These are phyloP conservation scores for Hippocampus kuda DNA, from an alignment of 2,797 vertebrate species.

Conservation along the genomic window DNA sequence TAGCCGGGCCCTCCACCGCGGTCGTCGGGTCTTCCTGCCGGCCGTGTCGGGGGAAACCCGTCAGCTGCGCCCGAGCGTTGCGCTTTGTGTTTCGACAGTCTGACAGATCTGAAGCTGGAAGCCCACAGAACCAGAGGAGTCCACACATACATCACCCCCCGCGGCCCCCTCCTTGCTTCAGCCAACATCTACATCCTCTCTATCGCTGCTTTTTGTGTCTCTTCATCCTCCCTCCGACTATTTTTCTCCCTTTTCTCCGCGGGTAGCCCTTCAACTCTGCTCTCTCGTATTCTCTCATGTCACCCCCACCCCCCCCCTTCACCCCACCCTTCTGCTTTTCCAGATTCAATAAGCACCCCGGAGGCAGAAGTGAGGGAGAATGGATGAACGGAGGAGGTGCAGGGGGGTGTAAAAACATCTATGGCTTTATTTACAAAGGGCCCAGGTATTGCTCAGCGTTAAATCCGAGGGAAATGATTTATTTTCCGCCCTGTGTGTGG, in stretches of 20 bases:
- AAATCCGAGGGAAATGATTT: slow-evolving; percentile 70
- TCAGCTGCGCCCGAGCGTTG: slow-evolving; percentile 37
- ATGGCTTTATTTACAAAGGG: slow-evolving; percentile 71
- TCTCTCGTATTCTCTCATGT: slow-evolving; percentile 64
- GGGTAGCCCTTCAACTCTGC: slow-evolving; percentile 52
- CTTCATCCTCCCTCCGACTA: slow-evolving; percentile 51
- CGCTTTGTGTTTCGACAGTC: slow-evolving; percentile 58
- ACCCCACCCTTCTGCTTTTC: slow-evolving; percentile 52
- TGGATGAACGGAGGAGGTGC: slow-evolving; percentile 26
- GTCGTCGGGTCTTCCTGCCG: slow-evolving; percentile 28
- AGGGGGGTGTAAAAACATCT: slow-evolving; percentile 62
- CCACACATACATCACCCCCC: slow-evolving; percentile 44
- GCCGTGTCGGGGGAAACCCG: slow-evolving; percentile 26
- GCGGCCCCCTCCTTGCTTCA: slow-evolving; percentile 4
- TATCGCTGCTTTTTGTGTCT: slow-evolving; percentile 45
- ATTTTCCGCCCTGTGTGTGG: slow-evolving; percentile 63
- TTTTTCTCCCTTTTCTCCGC: slow-evolving; percentile 27
- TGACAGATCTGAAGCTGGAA: slow-evolving; percentile 63
- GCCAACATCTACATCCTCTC: slow-evolving; percentile 52
- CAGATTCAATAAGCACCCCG: slow-evolving; percentile 68
- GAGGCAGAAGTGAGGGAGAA: slow-evolving; percentile 59
- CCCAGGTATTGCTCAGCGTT: slow-evolving; percentile 64
- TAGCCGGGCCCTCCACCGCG: slow-evolving; percentile 5
- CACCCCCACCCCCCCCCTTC: slow-evolving; percentile 38
- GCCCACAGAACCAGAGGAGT: slow-evolving; percentile 49